Base-by-base conservation (phyloP, 2,113 vertebrate species). In the Pholis gunnellus region DNA sequence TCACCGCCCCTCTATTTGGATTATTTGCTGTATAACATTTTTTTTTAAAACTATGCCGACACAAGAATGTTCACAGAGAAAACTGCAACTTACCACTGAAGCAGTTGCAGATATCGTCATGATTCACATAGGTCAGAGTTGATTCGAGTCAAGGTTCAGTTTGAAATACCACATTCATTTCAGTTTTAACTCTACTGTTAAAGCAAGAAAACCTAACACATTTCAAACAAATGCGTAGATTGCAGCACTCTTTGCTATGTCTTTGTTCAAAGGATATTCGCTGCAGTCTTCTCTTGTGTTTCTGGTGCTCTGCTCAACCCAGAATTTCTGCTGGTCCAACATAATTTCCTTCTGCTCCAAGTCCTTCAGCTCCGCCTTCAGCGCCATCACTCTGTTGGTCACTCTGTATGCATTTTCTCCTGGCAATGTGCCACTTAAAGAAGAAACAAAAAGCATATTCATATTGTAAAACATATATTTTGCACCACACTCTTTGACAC, bases 101-200 rank as follows among this genome's bases (percentile, higher is more conserved):
- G 92, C 97, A 97, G 91, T 93, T 96, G 95, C 97, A 98, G 95
- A 99, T 95, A 78, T 99, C 97, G 66, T 99, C 97, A 59, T 98
- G 97, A 27, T 96, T 97, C 87, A 99, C 96, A 85, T 98, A 99
- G 0, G 96, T 96, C 90, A 98, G 95, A 66, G 98, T 99, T 91
- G 57, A 38, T 80, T 36, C 67, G 72, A 75, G 96, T 99, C 96
- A 99, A 98, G 97, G 96, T 94, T 74, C 14, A 65, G 61, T 9
- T 46, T 74, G 11, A 82, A 78, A 78, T 34, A 42, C 13, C 13
- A 36, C 44, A 75, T 50, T 25, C 9, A n/a, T 63, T 63, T 64
- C 1, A 34, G 6, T 34, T 68, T 1, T 38, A 40, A 44, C n/a
- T 4, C 34, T 3, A 46, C 15, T 29, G 3, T 65, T 73, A 29